Evolutionary conservation across 1,140 invertebrate genomes (phyloP), one percentile per base, ranked within the genome.

Genomic region (Hylyphantes graminicola): DNA sequence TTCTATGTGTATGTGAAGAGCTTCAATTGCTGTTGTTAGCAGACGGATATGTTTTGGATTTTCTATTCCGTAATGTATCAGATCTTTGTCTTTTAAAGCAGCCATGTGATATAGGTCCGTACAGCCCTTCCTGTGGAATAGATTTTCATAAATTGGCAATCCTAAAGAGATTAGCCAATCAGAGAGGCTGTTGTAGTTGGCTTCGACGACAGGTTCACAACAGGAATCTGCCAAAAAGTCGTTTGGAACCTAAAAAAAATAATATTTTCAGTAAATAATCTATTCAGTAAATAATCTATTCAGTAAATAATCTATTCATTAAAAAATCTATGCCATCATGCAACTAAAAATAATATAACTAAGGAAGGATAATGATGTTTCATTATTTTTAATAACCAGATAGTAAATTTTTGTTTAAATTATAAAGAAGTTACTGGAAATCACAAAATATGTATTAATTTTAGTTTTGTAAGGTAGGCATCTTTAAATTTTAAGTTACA

Each of bases 131-230:
- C 61, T 59, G 50, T 54, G 61, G 15, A 88, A 82, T 17, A 68
- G 57, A 21, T 88, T 86, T 50, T 87, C 88, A 86, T 91, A 90
- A 89, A 90, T 90, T 6, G 90, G 90, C 72, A 91, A 86, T 19
- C 90, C 90, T 68, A 90, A 87, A 50, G 89, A 89, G n/a, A 88
- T 88, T n/a, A 91, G 87, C 87, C 90, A 90, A 59, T 88, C 88
- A 13, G 87, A 82, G 12, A 91, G 86, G 55, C 88, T 89, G 11
- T 87, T 88, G 57, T 89, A 89, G 87, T 90, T 89, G 51, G 90
- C 87, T 87, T 87, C 89, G 85, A 87, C 88, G 17, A 87, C 85
- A 86, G 88, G 68, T 82, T 86, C 67, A 85, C 85, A 81, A 81
- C 89, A 89, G 6, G 88, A 87, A 51, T 90, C 89, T 7, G 88